These are phyloP conservation scores for Axinella damicornis DNA, from an alignment of 37 sponge, comb jelly and placozoan genomes.

Conservation along the genomic window DNA sequence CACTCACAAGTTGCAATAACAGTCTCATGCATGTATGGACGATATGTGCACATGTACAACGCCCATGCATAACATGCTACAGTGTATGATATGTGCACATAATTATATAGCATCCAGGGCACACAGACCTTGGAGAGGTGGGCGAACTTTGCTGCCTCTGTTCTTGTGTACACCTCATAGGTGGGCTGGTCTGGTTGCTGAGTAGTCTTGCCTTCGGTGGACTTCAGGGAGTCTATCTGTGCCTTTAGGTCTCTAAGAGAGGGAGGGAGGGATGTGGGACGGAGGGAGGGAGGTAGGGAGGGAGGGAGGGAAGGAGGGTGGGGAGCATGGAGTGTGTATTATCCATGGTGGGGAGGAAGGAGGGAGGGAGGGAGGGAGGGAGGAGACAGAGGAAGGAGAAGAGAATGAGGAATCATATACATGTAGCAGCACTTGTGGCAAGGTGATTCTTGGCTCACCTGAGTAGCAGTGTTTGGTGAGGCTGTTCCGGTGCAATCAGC, in stretches of 20 bases:
- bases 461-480: constrained; percentile 46
- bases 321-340: background rate
- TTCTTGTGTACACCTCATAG: constrained; percentile 60
- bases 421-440: no score
- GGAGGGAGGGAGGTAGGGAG: no score
- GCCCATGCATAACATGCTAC: background rate
- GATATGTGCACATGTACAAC: no score
- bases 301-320: no score
- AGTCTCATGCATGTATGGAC: no score
- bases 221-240: constrained; percentile 54
- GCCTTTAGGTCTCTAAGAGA: constrained; percentile 68
- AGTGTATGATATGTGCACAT: background rate
- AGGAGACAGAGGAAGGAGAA: no score
- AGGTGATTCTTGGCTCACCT: background rate
- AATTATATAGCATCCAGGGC: background rate
- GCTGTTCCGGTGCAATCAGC: constrained; percentile 13
- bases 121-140: constrained; percentile 64
- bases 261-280: background rate
- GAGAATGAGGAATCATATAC: no score
- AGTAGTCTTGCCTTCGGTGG: background rate
- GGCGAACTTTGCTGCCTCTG: constrained; percentile 67
- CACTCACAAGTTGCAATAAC: no score
- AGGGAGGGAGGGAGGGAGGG: no score
- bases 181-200: constrained; percentile 2
- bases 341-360: no score